Conservation (phyloP, 2,113 vertebrate genomes). For the Prolemur simus region DNA sequence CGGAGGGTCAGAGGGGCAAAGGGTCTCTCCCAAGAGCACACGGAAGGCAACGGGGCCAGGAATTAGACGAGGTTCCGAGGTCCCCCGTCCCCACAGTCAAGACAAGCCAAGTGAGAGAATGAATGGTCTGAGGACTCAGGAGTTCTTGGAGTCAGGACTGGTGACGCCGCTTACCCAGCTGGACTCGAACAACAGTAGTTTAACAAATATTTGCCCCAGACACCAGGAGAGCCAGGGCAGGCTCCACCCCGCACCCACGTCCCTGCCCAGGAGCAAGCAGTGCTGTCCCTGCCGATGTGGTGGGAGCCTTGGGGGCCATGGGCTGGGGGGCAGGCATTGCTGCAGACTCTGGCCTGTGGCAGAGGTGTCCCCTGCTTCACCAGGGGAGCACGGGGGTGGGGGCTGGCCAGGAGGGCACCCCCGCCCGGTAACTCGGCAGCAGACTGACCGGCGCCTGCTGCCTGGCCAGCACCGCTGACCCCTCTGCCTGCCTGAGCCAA, state of each 20-base stretch:
- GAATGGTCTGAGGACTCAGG: rapidly evolving
- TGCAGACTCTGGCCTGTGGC: rapidly evolving
- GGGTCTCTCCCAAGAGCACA: neutral
- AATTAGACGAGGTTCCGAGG: rapidly evolving
- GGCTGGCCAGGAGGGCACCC: neutral
- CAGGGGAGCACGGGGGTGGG: neutral
- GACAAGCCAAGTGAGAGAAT: rapidly evolving
- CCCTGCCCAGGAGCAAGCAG: neutral
- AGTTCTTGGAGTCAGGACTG: neutral
- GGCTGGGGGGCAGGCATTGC: neutral
- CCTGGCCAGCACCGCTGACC: neutral
- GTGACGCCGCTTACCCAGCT: neutral
- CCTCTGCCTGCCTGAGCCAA: conserved; percentile 24
- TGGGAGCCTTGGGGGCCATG: rapidly evolving
- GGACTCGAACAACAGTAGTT: neutral
- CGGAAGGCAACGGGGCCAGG: rapidly evolving
- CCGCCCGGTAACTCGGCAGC: neutral
- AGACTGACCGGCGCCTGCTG: neutral
- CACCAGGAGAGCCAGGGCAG: neutral
- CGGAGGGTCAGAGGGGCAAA: neutral
- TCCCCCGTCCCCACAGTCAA: rapidly evolving
- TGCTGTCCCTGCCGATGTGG: neutral
- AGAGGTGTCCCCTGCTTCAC: neutral
- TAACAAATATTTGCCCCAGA: neutral
- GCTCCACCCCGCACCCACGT: rapidly evolving